Base-by-base conservation (phyloP, 2,113 vertebrate genomes). In the Mesitornis unicolor region DNA sequence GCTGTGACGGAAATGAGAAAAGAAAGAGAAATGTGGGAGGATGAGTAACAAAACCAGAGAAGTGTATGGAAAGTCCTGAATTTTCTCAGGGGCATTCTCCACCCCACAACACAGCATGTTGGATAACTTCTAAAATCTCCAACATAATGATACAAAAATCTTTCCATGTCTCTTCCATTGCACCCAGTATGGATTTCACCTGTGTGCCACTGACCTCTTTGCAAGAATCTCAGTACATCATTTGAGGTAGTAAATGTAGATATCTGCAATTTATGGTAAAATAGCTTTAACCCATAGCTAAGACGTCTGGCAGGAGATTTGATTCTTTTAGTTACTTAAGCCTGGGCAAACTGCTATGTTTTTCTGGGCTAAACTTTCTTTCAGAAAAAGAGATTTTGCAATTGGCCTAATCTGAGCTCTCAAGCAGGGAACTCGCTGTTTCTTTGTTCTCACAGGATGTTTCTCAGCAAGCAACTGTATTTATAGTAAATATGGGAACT, bases 51-150 rank as follows among this genome's bases (percentile, higher is more conserved):
- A 87, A 91, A 77, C 35, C 76, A 90, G 69, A 92, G 35, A 83
- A 92, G 19, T 68, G 21, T 81, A 56, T 63, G 59, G 85, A 81
- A 93, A 90, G 22, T 85, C 18, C 18, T 63, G 84, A 57, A 70
- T 95, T 95, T 96, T 96, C 82, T 95, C 90, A 93, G 60, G 59
- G 64, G 47, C 15, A 48, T 95, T 93, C 59, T 86, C 79, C 14
- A 47, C 26, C 38, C 31, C 25, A 53, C 3, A 78, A 47, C 43
- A 69, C 38, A 85, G 43, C 8, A 18, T 31, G 29, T 63, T 80
- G 38, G 22, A 21, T 74, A 77, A 76, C 13, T 65, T 84, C 57
- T 71, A 8, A 45, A 17, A 43, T 73, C 24, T 77, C 24, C 18
- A 74, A 13, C 4, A 22, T 0, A 42, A 50, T 57, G 36, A 38